These are phyloP conservation scores for Hyles vespertilio DNA, from an alignment of 1,140 invertebrate species.

Conservation along the genomic window DNA sequence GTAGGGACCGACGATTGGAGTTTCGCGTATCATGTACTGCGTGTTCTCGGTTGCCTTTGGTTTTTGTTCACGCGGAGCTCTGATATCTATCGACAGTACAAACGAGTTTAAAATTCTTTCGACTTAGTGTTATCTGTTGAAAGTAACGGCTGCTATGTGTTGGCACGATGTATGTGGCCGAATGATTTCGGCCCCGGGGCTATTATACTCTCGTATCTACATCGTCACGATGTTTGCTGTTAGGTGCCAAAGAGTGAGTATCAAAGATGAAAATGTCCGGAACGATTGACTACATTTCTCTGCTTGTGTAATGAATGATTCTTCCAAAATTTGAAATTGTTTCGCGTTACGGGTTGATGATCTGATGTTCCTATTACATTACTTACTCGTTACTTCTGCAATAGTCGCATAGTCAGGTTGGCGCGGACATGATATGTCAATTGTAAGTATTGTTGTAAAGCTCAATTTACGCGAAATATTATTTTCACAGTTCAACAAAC, in stretches of 20 bases:
- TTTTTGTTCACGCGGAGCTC: slow-evolving; percentile 24
- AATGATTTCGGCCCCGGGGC: slow-evolving; percentile 36
- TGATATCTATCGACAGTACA: slow-evolving; percentile 20
- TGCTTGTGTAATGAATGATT: slow-evolving; percentile 45
- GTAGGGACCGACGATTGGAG: slow-evolving; percentile 45
- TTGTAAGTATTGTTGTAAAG: slow-evolving; percentile 64
- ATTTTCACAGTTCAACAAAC: slow-evolving; percentile 52
- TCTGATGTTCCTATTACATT: slow-evolving; percentile 71
- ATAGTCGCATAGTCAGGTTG: slow-evolving; percentile 33
- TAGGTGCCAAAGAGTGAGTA: slow-evolving; percentile 73
- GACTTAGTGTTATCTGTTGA: background rate
- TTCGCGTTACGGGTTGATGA: slow-evolving; percentile 70
- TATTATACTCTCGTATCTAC: slow-evolving; percentile 29
- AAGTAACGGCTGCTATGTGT: slow-evolving; percentile 11
- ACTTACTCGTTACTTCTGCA: slow-evolving; percentile 55
- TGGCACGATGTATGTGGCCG: slow-evolving; percentile 36
- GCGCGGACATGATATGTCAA: slow-evolving; percentile 51
- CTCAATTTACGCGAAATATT: slow-evolving; percentile 66
- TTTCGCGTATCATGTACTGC: slow-evolving; percentile 44
- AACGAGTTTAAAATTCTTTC: slow-evolving; percentile 12
- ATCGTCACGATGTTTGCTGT: slow-evolving; percentile 50
- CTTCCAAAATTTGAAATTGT: slow-evolving; percentile 69
- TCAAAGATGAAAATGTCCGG: slow-evolving; percentile 71
- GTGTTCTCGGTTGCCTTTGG: slow-evolving; percentile 47
- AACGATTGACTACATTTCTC: slow-evolving; percentile 56